Evolutionary conservation across 2,113 vertebrate genomes (phyloP).

Genomic region (Okapia johnstoni): DNA sequence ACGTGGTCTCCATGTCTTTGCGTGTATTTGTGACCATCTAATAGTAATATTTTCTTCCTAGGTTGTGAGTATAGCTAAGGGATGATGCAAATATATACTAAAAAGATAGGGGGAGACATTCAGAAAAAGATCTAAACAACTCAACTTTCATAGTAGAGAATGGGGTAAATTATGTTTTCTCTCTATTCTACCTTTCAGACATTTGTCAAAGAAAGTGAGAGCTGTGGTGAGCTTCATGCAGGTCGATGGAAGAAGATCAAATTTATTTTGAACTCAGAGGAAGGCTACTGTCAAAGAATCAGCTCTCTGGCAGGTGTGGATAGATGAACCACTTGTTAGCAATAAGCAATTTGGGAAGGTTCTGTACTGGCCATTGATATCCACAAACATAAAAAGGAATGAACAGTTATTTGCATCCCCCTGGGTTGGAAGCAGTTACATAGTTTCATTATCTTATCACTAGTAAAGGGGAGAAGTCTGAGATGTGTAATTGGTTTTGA

Average conservation of each 20-base stretch:
- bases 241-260: background rate
- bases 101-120: background rate
- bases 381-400: background rate
- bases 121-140: background rate
- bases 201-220: background rate
- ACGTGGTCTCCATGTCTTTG: background rate
- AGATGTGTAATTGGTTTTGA: slow-evolving; percentile 41
- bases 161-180: background rate
- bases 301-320: background rate
- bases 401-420: background rate
- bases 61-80: background rate
- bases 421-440: background rate
- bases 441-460: background rate
- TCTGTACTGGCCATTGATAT: background rate
- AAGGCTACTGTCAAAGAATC: background rate
- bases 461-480: background rate
- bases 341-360: background rate
- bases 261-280: background rate
- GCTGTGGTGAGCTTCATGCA: background rate
- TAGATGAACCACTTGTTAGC: background rate
- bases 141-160: background rate
- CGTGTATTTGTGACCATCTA: background rate
- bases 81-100: background rate
- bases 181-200: background rate
- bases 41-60: background rate